These are phyloP conservation scores for Physella acuta DNA, from an alignment of 1,140 invertebrate genomes.

Conservation along the genomic window DNA sequence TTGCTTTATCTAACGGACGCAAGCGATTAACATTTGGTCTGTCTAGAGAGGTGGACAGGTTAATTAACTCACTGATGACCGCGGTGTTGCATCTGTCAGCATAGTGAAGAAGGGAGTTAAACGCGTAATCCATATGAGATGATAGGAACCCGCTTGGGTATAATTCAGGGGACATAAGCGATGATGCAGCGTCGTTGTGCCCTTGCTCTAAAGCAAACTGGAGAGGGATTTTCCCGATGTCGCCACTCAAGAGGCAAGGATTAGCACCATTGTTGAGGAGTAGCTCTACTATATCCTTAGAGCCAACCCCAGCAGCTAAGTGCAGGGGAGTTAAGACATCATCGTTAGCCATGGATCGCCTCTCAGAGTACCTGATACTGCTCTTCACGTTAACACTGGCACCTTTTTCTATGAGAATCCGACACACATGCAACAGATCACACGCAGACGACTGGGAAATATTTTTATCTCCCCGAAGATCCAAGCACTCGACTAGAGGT, in stretches of 20 bases:
- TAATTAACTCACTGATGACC: neutral
- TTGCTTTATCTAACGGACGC: slow-evolving; percentile 12
- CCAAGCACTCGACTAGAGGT: neutral
- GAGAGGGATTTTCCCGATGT: slow-evolving; percentile 14
- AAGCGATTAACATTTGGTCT: slow-evolving; percentile 17
- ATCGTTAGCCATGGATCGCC: slow-evolving; percentile 15
- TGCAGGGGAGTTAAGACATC: slow-evolving; percentile 9
- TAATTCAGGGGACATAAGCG: neutral
- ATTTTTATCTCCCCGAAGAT: neutral
- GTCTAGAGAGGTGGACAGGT: slow-evolving; percentile 11
- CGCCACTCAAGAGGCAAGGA: slow-evolving; percentile 9
- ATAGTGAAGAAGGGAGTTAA: slow-evolving; percentile 15
- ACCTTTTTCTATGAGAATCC: neutral
- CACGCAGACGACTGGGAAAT: neutral
- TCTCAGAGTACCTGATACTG: slow-evolving; percentile 10
- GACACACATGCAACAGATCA: neutral
- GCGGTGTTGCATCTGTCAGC: slow-evolving; percentile 9
- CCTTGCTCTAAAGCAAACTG: slow-evolving; percentile 20
- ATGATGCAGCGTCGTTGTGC: slow-evolving; percentile 6
- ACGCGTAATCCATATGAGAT: slow-evolving; percentile 8
- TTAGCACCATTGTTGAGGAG: slow-evolving; percentile 13
- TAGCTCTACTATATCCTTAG: slow-evolving; percentile 10
- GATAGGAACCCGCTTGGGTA: slow-evolving; percentile 8
- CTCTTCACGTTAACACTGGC: slow-evolving; percentile 16
- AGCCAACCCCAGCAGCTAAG: slow-evolving; percentile 6